A percentile compares a stretch with the other conserved stretches of the same genome.
Evolutionary conservation across 35 echinoderm and acorn worm species (phyloP).

Genomic region (Ophiothrix spiculata): DNA sequence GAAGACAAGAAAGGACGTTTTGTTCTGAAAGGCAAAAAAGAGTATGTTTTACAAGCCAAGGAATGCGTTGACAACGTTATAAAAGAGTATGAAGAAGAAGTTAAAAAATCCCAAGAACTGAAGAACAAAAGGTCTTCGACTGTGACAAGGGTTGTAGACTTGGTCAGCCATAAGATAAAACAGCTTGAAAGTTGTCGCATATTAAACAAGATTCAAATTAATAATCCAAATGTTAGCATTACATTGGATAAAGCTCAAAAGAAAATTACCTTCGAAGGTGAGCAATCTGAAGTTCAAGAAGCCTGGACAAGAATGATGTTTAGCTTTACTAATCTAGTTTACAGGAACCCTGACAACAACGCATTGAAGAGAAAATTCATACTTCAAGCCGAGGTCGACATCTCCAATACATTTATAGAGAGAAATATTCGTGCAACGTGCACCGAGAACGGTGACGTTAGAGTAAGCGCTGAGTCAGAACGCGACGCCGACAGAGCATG

Average conservation of each 20-base stretch:
- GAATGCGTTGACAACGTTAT: not conserved
- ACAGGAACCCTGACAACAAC: not conserved
- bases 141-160: not conserved
- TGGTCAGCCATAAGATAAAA: not conserved
- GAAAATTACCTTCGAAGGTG: conserved; percentile 11
- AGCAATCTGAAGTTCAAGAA: not conserved
- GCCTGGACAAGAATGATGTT: conserved; percentile 3
- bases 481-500: not conserved
- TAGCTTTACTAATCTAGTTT: not conserved
- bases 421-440: not conserved
- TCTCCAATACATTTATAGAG: not conserved
- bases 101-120: too few relatives aligned
- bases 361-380: not conserved
- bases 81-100: too few relatives aligned
- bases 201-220: not conserved
- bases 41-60: not conserved
- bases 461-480: not conserved
- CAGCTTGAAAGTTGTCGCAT: conserved; percentile 11
- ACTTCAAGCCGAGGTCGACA: not conserved
- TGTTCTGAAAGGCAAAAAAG: not conserved
- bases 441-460: not conserved
- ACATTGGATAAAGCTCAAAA: not conserved
- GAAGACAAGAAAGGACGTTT: not conserved
- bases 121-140: too few relatives aligned
- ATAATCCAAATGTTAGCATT: conserved; percentile 13